Conservation (phyloP, 2,113 vertebrate genomes). For the Camarhynchus parvulus region DNA sequence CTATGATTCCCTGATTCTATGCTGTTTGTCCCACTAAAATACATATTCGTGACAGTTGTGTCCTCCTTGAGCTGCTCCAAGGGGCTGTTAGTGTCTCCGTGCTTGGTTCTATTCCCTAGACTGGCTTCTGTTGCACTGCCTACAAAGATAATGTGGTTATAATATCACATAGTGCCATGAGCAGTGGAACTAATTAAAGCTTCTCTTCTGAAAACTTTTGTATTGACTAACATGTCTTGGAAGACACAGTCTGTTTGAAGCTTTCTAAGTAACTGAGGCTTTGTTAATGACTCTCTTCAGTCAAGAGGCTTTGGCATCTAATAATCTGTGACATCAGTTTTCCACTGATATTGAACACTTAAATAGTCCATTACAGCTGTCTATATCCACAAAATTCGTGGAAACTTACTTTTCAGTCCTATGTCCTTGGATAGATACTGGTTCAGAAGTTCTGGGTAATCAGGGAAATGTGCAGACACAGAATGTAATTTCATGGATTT, state of each 20-base stretch:
- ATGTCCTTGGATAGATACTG: not conserved
- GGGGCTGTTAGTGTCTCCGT: not conserved
- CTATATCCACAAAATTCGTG: not conserved
- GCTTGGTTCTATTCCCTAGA: not conserved
- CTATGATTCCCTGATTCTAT: not conserved
- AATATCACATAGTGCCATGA: not conserved
- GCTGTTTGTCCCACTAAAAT: not conserved
- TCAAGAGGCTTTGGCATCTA: not conserved
- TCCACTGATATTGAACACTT: not conserved
- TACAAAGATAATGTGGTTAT: not conserved
- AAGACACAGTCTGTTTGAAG: not conserved
- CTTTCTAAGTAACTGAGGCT: not conserved
- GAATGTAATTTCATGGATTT: not conserved
- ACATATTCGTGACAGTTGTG: not conserved
- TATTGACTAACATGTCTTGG: not conserved
- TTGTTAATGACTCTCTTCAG: not conserved
- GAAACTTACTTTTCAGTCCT: not conserved
- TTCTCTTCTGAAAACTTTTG: not conserved
- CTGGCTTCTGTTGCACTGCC: not conserved
- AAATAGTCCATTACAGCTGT: not conserved
- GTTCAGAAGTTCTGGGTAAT: not conserved
- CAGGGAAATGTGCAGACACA: not conserved
- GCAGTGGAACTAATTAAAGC: not conserved
- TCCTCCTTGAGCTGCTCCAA: not conserved
- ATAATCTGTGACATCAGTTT: not conserved